Percentiles rank a stretch among this genome's conserved stretches.
phyloP scores from a whole-genome alignment of 2,888 invertebrate genomes.

The Lingula anatina region DNA sequence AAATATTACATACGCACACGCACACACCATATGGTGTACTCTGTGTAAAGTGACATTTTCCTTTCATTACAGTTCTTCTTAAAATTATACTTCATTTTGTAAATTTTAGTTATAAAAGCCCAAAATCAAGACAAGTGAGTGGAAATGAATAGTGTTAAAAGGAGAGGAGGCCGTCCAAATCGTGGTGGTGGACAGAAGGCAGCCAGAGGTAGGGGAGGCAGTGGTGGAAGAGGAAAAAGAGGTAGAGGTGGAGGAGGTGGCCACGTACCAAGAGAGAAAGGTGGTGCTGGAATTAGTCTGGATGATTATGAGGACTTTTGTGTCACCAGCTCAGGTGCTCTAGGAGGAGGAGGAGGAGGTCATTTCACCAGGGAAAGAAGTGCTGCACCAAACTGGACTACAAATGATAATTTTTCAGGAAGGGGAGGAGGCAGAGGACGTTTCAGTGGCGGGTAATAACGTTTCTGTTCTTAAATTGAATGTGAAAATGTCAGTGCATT shows the following conservation, averaged over 20 bases:
- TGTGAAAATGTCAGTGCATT: too few relatives aligned
- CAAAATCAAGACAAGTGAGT: too few relatives aligned
- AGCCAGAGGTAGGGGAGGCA: slow-evolving; percentile 20
- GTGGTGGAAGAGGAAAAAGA: slow-evolving; percentile 13
- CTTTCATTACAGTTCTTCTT: too few relatives aligned
- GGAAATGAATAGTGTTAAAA: slow-evolving; percentile 5
- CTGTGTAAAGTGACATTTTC: too few relatives aligned
- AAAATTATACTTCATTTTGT: too few relatives aligned
- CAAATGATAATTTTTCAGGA: too few relatives aligned
- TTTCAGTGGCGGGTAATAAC: too few relatives aligned
- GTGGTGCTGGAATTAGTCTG: slow-evolving; percentile 4
- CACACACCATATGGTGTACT: too few relatives aligned
- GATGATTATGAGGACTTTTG: slow-evolving; percentile 5
- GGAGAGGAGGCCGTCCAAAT: slow-evolving; percentile 28
- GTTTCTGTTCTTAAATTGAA: too few relatives aligned
- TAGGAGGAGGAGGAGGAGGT: slow-evolving; percentile 20
- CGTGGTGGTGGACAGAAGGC: slow-evolving; percentile 20
- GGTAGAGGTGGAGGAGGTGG: slow-evolving; percentile 8
- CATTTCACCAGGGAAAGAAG: slow-evolving; percentile 12
- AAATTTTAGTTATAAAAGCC: too few relatives aligned
- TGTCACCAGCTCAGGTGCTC: slow-evolving; percentile 14
- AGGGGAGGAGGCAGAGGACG: slow-evolving; percentile 6
- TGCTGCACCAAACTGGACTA: too few relatives aligned
- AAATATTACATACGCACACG: too few relatives aligned
- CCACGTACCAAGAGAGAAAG: slow-evolving; percentile 11